These are phyloP conservation scores for Brachypteracias leptosomus DNA, from an alignment of 2,113 vertebrate species.

Conservation along the genomic window DNA sequence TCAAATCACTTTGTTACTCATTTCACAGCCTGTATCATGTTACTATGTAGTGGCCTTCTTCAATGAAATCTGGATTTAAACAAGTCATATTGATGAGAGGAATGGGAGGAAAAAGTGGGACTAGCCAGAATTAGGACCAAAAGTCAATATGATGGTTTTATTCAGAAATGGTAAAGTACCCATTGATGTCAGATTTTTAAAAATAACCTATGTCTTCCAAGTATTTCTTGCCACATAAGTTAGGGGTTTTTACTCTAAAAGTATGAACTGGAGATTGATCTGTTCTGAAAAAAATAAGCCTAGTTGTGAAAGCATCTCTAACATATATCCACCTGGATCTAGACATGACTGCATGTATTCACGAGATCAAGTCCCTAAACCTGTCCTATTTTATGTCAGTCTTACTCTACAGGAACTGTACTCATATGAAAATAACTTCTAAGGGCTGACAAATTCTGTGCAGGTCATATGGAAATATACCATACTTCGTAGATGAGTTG, in stretches of 20 bases:
- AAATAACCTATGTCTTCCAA: neutral
- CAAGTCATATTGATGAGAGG: neutral
- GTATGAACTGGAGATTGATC: neutral
- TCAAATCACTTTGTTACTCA: neutral
- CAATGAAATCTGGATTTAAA: neutral
- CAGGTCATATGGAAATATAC: neutral
- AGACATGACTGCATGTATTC: neutral
- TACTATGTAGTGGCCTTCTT: neutral
- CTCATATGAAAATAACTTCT: neutral
- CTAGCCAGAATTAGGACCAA: neutral
- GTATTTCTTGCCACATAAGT: neutral
- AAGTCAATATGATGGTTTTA: neutral
- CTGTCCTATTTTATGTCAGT: neutral
- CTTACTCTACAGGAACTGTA: neutral
- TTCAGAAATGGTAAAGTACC: neutral
- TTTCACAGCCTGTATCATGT: neutral
- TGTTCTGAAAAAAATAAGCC: neutral
- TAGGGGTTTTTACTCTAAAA: neutral
- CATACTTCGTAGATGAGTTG: neutral
- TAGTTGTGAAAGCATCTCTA: neutral
- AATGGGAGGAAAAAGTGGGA: neutral
- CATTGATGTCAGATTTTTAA: neutral
- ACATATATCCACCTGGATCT: neutral
- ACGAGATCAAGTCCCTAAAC: neutral
- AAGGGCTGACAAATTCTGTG: neutral